Conservation (phyloP, 2,888 invertebrate genomes). For the Hypolimnas misippus region DNA sequence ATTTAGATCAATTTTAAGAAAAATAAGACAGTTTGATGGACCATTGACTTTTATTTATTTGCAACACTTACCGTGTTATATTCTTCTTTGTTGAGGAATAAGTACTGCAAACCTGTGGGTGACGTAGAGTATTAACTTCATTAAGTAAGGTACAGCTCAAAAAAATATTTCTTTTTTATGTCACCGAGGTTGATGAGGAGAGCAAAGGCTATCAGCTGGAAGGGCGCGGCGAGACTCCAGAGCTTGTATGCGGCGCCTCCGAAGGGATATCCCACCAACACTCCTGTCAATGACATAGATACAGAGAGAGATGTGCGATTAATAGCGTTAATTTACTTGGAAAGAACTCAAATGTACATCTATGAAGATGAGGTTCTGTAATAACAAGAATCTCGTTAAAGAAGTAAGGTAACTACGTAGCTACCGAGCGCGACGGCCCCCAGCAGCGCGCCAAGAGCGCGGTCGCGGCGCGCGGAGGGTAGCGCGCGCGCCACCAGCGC, state of each 20-base stretch:
- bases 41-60: background rate
- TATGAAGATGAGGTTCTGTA: too few species aligned
- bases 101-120: constrained; percentile 57
- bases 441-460: constrained; percentile 62
- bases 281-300: constrained; percentile 54
- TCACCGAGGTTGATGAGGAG: constrained; percentile 61
- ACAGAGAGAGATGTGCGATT: too few species aligned
- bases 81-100: constrained; percentile 55
- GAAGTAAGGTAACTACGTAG: too few species aligned
- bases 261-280: constrained; percentile 75
- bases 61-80: constrained; percentile 58
- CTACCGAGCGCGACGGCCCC: constrained; percentile 73
- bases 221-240: constrained; percentile 67
- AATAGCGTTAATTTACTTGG: background rate
- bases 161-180: background rate
- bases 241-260: constrained; percentile 67
- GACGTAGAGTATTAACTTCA: background rate
- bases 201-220: constrained; percentile 61
- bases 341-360: too few species aligned
- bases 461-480: constrained; percentile 48
- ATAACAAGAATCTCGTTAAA: too few species aligned
- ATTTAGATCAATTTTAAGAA: too few species aligned
- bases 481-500: constrained; percentile 61
- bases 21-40: too few species aligned
- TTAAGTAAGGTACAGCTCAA: background rate